Base-by-base conservation (phyloP, 1,140 invertebrate genomes). In the Pachyrhynchus sulphureomaculatus region DNA sequence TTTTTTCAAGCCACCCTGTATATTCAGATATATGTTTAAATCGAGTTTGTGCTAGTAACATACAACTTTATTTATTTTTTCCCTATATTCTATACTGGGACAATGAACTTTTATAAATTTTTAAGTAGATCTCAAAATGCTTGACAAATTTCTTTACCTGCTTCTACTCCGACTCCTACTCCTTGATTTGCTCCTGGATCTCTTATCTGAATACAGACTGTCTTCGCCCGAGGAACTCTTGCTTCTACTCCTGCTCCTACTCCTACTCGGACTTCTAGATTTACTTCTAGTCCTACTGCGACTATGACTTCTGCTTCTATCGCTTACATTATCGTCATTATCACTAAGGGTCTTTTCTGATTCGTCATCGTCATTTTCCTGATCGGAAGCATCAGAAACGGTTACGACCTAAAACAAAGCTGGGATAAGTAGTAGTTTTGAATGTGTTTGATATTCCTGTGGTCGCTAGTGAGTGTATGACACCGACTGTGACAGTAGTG, bases 361-460 rank as follows among this genome's bases (percentile, higher is more conserved):
- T 48, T 59, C 13, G 21, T 24, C 21, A 15, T 69, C 64, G 6
- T 63, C 61, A 4, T 45, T 17, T 60, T 68, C 68, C 26, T 51
- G 42, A 26, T 69, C 68, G 2, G 68, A 65, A 42, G 48, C 64
- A 34, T 70, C 68, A 0, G 68, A 70, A 1, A 70, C 64, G 2
- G 48, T 69, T 2, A 70, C 66, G 0, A 70, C 42, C 45, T 67
- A 34, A 12, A 54, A 21, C 9, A 61, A 53, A 18, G 36, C 5
- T 1, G 1, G 12, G 20, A 37, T 53, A 21, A 39, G 12, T 29
- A 29, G 26, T 9, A 29, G 12, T 29, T 29, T 10, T 3, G 6
- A 29, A 29, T n/a, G n/a, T n/a, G n/a, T n/a, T n/a, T n/a, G n/a
- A n/a, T n/a, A n/a, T n/a, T n/a, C n/a, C n/a, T n/a, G n/a, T n/a